Conservation (phyloP, 2,797 vertebrate species). For the Cirrhinus molitorella region DNA sequence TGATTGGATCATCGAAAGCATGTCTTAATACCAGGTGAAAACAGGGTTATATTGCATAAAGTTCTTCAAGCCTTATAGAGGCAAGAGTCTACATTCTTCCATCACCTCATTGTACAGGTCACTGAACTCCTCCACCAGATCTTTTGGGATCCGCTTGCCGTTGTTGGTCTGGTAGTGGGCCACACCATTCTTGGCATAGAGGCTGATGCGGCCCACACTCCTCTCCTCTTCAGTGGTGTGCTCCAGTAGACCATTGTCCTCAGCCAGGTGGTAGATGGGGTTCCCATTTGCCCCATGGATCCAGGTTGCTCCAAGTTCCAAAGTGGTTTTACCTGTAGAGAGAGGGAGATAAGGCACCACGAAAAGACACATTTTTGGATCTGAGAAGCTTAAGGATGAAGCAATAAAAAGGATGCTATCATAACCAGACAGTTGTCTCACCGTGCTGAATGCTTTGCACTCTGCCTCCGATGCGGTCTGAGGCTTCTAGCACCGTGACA, state of each 20-base stretch:
- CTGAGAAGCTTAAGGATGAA: neutral
- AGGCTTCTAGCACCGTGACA: slow-evolving; percentile 96
- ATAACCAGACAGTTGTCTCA: slow-evolving; percentile 70
- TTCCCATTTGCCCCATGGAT: slow-evolving; percentile 98
- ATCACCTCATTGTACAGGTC: slow-evolving; percentile 98
- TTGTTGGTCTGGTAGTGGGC: slow-evolving; percentile 95
- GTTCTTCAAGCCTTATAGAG: neutral
- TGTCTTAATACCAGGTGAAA: neutral
- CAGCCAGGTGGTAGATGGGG: slow-evolving; percentile 98
- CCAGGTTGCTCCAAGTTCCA: slow-evolving; percentile 99
- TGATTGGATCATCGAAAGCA: neutral
- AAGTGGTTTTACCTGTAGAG: slow-evolving; percentile 87
- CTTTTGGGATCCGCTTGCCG: slow-evolving; percentile 94
- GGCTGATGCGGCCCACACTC: slow-evolving; percentile 95
- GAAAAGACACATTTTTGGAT: neutral
- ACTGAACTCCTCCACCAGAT: slow-evolving; percentile 99
- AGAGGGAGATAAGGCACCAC: neutral
- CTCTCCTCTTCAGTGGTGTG: slow-evolving; percentile 93
- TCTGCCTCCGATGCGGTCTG: slow-evolving; percentile 92
- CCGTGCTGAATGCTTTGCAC: slow-evolving; percentile 94
- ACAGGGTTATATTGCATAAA: neutral
- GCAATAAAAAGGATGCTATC: neutral
- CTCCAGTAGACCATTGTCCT: slow-evolving; percentile 95
- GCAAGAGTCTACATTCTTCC: neutral
- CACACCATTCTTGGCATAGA: slow-evolving; percentile 97